A percentile compares a stretch with the other conserved stretches of the same genome.
These are phyloP conservation scores for Babylonia areolata DNA, from an alignment of 1,140 invertebrate species.

Conservation along the genomic window DNA sequence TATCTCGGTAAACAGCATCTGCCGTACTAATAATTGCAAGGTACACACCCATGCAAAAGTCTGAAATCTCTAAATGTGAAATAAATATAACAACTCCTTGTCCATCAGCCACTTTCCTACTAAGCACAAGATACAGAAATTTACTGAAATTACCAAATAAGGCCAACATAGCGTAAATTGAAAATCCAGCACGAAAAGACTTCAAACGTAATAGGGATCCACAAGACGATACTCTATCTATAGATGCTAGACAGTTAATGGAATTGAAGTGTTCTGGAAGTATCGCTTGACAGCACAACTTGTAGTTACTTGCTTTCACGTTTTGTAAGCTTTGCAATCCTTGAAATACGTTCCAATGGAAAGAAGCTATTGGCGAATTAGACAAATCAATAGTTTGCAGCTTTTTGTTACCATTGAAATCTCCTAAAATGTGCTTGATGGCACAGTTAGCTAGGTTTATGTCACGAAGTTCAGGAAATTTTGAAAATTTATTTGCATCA, in stretches of 20 bases:
- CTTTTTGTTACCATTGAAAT: too few species aligned
- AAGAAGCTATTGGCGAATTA: too few species aligned
- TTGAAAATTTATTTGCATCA: too few species aligned
- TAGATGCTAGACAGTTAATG: slow-evolving; percentile 45
- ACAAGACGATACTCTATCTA: slow-evolving; percentile 53
- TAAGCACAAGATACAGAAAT: slow-evolving; percentile 39
- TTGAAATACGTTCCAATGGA: background rate
- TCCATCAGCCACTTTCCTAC: slow-evolving; percentile 18
- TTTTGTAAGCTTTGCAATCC: background rate
- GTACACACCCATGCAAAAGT: slow-evolving; percentile 67
- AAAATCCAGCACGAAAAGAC: slow-evolving; percentile 30
- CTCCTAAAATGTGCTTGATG: too few species aligned
- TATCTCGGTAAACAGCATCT: slow-evolving; percentile 58
- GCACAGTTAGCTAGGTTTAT: too few species aligned
- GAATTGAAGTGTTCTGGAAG: background rate
- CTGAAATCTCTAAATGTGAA: slow-evolving; percentile 54
- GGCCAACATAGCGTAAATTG: slow-evolving; percentile 42
- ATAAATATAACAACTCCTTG: slow-evolving; percentile 49
- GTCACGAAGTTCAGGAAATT: too few species aligned
- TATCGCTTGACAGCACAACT: slow-evolving; percentile 48
- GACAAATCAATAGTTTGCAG: too few species aligned
- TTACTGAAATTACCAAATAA: slow-evolving; percentile 49
- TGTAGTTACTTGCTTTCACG: background rate
- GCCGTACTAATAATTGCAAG: slow-evolving; percentile 62
- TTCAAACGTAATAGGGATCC: slow-evolving; percentile 41